Evolutionary conservation across 2,113 vertebrate genomes (phyloP).

Genomic region (Chrysemys picta): DNA sequence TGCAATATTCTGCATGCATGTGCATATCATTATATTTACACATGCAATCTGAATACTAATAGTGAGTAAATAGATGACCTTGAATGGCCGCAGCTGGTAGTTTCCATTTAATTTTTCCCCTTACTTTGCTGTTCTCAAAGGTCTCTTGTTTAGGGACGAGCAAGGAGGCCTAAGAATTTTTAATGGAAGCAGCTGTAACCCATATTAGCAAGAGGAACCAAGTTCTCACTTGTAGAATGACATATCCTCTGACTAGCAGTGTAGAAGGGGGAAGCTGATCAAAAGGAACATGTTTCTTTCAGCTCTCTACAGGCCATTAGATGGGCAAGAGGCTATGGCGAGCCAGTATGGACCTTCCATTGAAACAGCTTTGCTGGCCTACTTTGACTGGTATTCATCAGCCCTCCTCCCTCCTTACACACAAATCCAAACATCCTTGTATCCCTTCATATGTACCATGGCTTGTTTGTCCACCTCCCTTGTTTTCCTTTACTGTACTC

Average conservation of each 20-base stretch:
- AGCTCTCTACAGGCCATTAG: not conserved
- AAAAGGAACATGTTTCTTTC: not conserved
- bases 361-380: not conserved
- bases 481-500: not conserved
- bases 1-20: not conserved
- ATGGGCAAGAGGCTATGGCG: not conserved
- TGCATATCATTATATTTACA: not conserved
- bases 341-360: not conserved
- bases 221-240: slow-evolving; percentile 8
- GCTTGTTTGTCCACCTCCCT: not conserved
- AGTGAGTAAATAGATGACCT: not conserved
- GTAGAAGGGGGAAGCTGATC: not conserved
- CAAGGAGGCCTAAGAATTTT: not conserved
- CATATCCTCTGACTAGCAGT: not conserved
- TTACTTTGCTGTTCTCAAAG: slow-evolving; percentile 22
- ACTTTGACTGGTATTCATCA: not conserved
- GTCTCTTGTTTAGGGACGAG: not conserved
- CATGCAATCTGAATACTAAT: not conserved
- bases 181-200: not conserved
- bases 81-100: not conserved
- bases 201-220: slow-evolving; percentile 19
- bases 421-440: not conserved
- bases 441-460: not conserved
- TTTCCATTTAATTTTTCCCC: not conserved
- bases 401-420: not conserved